Base-by-base conservation (phyloP, 2,888 invertebrate genomes). In the Dasysyrphus tricinctus region DNA sequence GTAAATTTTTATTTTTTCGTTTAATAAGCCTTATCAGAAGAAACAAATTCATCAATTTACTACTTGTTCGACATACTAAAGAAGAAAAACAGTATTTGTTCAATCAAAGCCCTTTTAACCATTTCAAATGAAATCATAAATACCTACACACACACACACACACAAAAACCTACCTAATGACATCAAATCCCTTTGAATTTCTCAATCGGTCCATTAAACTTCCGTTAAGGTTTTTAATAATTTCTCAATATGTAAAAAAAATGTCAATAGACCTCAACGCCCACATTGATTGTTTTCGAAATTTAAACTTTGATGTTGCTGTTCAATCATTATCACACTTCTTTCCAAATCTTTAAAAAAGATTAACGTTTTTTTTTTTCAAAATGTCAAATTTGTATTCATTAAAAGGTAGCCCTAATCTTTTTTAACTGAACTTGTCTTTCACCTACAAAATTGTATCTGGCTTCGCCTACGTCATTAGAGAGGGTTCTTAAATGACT, bases 321-420 rank as follows among this genome's bases (percentile, higher is more conserved):
- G 51, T 51, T 51, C 24, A 51, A 51, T 51, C 24, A 7, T 19
- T 51, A 24, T 24, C 24, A 51, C 51, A 51, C 51, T 29, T 51
- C 24, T 24, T 12, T 51, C 14, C 24, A 6, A 24, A 51, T 24
- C 51, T 6, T 29, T 29, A 24, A 24, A 24, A 2, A 24, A 24
- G 24, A 24, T 24, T 24, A 12, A 51, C 6, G 5, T 51, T 24
- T 24, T 24, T 24, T 24, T 3, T 24, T 2, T 24, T 12, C n/a
- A 12, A 24, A 29, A 51, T 51, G 0, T 29, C 24, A 5, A 51
- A 51, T 51, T 51, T 51, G 12, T 51, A 12, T 51, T 51, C 51
- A 24, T 51, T 29, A 7, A 24, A 2, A 2, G 24, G 24, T 24
- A 24, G 24, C 24, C 24, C 24, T 14, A 12, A 14, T 51, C 6